Evolutionary conservation across 1,140 invertebrate species (phyloP).

Genomic region (Trichonephila inaurata): DNA sequence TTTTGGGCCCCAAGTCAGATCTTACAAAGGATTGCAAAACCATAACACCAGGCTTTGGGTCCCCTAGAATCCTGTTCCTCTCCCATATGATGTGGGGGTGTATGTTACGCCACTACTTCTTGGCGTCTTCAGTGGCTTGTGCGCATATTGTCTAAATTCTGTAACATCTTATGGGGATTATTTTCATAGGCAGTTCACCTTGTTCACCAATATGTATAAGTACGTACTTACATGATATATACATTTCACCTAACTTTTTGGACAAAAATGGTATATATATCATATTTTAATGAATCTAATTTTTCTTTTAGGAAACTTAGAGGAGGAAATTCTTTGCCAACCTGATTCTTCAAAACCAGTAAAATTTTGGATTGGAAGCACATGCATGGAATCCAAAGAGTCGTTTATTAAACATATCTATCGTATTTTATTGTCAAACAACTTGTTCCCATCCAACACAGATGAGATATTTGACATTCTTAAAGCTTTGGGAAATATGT

Average conservation of each 20-base stretch:
- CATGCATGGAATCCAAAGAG: not conserved
- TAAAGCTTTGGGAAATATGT: not conserved
- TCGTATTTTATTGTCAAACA: not conserved
- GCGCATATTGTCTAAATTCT: too few species aligned
- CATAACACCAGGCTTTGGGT: too few species aligned
- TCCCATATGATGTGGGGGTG: too few species aligned
- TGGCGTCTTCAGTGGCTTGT: too few species aligned
- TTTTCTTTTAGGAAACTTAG: not conserved
- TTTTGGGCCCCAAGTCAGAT: too few species aligned
- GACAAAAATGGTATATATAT: not conserved
- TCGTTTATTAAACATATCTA: slow-evolving; percentile 12
- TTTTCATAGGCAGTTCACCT: too few species aligned
- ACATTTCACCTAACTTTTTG: not conserved
- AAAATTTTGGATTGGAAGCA: slow-evolving; percentile 26
- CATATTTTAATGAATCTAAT: not conserved
- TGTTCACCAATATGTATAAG: too few species aligned
- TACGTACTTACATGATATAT: too few species aligned
- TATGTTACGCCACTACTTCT: too few species aligned
- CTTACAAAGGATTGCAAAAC: too few species aligned
- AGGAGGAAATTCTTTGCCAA: not conserved
- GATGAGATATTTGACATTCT: not conserved
- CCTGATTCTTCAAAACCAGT: not conserved
- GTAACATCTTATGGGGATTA: too few species aligned
- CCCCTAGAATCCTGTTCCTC: too few species aligned
- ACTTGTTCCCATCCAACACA: not conserved